A percentile compares a stretch with the other conserved stretches of the same genome.
Conservation (phyloP, 2,113 vertebrate genomes). For the Mobula birostris region DNA sequence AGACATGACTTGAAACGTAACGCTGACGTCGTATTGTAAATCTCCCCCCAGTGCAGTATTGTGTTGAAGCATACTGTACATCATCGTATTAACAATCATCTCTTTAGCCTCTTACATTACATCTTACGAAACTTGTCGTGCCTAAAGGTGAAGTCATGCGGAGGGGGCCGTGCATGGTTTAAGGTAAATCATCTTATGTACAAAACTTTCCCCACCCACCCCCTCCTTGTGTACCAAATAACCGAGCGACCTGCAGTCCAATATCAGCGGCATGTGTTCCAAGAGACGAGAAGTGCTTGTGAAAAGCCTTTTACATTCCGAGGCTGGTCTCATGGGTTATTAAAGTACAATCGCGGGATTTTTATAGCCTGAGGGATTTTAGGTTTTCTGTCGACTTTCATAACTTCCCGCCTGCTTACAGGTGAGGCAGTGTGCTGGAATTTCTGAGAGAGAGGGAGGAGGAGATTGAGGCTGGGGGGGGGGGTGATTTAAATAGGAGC, state of each 20-base stretch:
- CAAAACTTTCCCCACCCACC: background rate
- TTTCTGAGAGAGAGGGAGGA: background rate
- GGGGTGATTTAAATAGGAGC: background rate
- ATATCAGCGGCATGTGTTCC: constrained; percentile 68
- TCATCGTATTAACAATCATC: constrained; percentile 59
- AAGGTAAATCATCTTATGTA: constrained; percentile 29
- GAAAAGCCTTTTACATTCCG: constrained; percentile 72
- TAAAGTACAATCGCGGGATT: constrained; percentile 68
- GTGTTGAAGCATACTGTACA: constrained; percentile 78
- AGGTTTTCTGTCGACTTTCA: constrained; percentile 67
- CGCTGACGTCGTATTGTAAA: constrained; percentile 83
- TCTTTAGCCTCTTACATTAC: constrained; percentile 61
- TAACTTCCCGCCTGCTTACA: constrained; percentile 49
- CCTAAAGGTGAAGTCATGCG: constrained; percentile 2
- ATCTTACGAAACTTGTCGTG: constrained; percentile 52
- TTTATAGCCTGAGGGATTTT: constrained; percentile 66
- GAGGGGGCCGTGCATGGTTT: constrained; percentile 14
- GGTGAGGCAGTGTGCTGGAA: constrained; percentile 19
- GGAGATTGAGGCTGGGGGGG: background rate
- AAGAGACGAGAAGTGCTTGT: constrained; percentile 74
- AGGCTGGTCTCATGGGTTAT: constrained; percentile 74
- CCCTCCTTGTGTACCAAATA: constrained; percentile 40
- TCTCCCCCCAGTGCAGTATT: constrained; percentile 70
- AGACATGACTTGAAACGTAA: constrained; percentile 77
- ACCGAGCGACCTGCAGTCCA: constrained; percentile 65